phyloP scores from a whole-genome alignment of 53 echinoderm and acorn worm genomes.

The Luidia sarsii region DNA sequence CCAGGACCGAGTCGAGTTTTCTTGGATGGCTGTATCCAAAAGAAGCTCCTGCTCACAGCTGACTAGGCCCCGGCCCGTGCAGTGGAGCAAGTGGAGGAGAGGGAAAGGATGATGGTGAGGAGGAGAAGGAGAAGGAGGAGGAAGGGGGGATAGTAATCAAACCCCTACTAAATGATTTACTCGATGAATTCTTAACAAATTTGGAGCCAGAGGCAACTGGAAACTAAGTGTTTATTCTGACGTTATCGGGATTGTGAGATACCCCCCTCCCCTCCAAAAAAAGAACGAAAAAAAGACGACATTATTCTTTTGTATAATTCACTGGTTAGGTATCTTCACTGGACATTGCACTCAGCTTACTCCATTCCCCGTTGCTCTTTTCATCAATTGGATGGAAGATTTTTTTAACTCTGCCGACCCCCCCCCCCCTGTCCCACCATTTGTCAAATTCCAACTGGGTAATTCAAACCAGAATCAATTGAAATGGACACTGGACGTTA shows the following conservation, averaged over 20 bases:
- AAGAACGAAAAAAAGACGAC: too few relatives aligned
- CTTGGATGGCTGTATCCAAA: too few relatives aligned
- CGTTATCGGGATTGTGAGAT: neutral
- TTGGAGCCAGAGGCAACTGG: neutral
- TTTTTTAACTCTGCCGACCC: too few relatives aligned
- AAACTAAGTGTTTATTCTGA: conserved; percentile 34
- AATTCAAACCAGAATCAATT: too few relatives aligned
- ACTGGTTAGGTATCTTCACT: neutral
- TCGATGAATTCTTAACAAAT: conserved; percentile 50
- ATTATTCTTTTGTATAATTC: neutral
- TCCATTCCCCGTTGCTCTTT: neutral
- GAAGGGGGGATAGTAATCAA: conserved; percentile 11
- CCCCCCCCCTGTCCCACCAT: too few relatives aligned
- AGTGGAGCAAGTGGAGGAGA: neutral
- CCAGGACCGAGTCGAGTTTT: conserved; percentile 43
- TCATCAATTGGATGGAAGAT: too few relatives aligned
- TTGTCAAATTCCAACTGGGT: too few relatives aligned
- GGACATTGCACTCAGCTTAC: conserved; percentile 11
- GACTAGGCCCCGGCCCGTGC: conserved; percentile 34
- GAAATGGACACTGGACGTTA: too few relatives aligned
- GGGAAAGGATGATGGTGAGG: conserved; percentile 1
- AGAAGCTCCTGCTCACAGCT: too few relatives aligned
- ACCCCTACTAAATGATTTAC: conserved; percentile 49
- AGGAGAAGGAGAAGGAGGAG: neutral
- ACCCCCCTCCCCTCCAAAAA: too few relatives aligned